A percentile compares a stretch with the other conserved stretches of the same genome.
These are phyloP conservation scores for Hirtodrosophila cameraria DNA, from an alignment of 2,888 invertebrate species.

Conservation along the genomic window DNA sequence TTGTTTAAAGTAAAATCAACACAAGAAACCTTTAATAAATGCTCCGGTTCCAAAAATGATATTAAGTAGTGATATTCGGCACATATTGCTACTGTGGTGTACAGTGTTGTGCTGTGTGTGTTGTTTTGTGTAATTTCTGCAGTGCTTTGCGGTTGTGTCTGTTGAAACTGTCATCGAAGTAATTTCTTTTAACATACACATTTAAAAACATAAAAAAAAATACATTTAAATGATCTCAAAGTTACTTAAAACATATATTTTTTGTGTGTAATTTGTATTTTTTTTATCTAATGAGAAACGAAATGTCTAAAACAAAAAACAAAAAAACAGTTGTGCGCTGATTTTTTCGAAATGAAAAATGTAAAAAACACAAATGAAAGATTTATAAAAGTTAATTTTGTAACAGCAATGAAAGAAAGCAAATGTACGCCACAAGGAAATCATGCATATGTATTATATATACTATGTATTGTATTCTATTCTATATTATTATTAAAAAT, in stretches of 20 bases:
- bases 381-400: background rate
- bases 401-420: slow-evolving; percentile 15
- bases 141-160: slow-evolving; percentile 4
- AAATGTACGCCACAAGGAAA: slow-evolving; percentile 37
- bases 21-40: too few species aligned
- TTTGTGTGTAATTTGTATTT: slow-evolving; percentile 70
- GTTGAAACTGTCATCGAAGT: slow-evolving; percentile 10
- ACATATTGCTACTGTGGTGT: background rate
- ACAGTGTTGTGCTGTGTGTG: slow-evolving; percentile 3
- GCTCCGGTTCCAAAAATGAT: too few species aligned
- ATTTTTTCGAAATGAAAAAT: slow-evolving; percentile 30
- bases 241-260: slow-evolving; percentile 76
- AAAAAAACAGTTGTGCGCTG: slow-evolving; percentile 45
- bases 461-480: slow-evolving; percentile 32
- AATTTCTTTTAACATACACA: slow-evolving; percentile 39
- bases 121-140: slow-evolving; percentile 1
- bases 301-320: background rate
- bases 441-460: slow-evolving; percentile 21
- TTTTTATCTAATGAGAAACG: slow-evolving; percentile 5
- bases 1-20: too few species aligned
- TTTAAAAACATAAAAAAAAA: slow-evolving; percentile 64
- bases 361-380: background rate
- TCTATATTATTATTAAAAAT: slow-evolving; percentile 33
- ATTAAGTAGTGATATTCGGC: too few species aligned
- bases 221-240: slow-evolving; percentile 79